Evolutionary conservation across 2,888 invertebrate species (phyloP), one percentile per base, ranked within the genome.

Genomic region (Chesias legatella): DNA sequence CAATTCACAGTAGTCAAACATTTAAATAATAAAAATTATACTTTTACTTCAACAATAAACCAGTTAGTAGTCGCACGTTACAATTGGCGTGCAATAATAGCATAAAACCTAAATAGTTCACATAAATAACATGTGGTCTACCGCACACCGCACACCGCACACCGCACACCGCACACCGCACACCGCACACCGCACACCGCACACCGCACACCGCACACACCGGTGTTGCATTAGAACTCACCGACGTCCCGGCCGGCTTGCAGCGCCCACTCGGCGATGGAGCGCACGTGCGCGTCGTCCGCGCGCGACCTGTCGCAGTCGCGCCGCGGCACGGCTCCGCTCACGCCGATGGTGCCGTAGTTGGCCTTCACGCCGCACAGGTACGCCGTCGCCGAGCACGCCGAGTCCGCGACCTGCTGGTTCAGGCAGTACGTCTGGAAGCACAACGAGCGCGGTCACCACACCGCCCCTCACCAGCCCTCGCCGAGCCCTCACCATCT

Each of bases 361-460:
- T 93, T 93, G 1, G 81, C 89, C 67, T 94, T 94, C 3, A 91
- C 89, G 0, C 94, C 94, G 23, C 89, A 82, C 33, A 93, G 69
- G 59, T 91, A 92, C 0, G 93, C 93, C 0, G 93, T 93, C 0
- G 92, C 91, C 0, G 92, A 89, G 47, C 91, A 92, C 0, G 94
- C 93, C 0, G 93, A 94, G 67, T 94, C 94, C 0, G 94, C 84
- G 0, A 93, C 90, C 74, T 93, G 91, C 11, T 70, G 70, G 64
- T 92, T 79, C 8, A 90, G 82, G 65, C 90, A 90, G 60, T 90
- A 90, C 0, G 90, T 90, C 90, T 90, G 48, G 3, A 22, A 30
- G 7, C 6, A 13, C 26, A 1, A 10, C 8, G 4, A 10, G 10
- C 9, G 17, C n/a, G 7, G 4, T 10, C 8, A 7, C 0, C 9